phyloP scores from a whole-genome alignment of 2,888 invertebrate genomes.

The Cryptosula pallasiana region DNA sequence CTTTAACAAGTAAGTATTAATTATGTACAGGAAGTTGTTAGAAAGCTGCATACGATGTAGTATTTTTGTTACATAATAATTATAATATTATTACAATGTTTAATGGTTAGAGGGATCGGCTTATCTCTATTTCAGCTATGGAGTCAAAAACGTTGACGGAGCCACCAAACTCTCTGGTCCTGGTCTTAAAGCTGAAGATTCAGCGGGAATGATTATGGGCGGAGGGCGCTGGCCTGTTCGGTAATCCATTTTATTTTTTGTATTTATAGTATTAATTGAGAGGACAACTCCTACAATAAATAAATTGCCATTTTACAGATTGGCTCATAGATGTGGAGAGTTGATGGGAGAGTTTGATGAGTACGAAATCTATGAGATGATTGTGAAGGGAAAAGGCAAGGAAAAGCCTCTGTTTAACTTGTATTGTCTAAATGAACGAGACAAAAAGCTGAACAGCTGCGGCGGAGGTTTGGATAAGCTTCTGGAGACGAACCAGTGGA shows the following conservation, averaged over 20 bases:
- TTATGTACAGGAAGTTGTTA: no score
- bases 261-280: no score
- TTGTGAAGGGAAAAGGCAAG: background rate
- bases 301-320: background rate
- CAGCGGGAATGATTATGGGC: conserved; percentile 49
- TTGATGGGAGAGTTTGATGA: conserved; percentile 21
- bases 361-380: conserved; percentile 12
- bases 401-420: background rate
- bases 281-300: no score
- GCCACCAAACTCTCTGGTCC: conserved; percentile 47
- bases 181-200: conserved; percentile 41
- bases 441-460: conserved; percentile 20
- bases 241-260: no score
- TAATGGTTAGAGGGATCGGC: no score
- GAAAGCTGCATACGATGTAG: no score
- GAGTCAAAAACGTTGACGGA: conserved; percentile 46
- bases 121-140: conserved; percentile 43
- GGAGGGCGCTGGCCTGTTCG: conserved; percentile 53
- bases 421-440: background rate
- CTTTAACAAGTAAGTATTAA: background rate
- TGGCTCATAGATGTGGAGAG: conserved; percentile 2
- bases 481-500: background rate
- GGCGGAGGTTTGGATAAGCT: background rate
- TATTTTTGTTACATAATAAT: no score
- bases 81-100: no score